Evolutionary conservation across 2,113 vertebrate genomes (phyloP), one percentile per base, ranked within the genome.

Genomic region (Isichthys henryi): DNA sequence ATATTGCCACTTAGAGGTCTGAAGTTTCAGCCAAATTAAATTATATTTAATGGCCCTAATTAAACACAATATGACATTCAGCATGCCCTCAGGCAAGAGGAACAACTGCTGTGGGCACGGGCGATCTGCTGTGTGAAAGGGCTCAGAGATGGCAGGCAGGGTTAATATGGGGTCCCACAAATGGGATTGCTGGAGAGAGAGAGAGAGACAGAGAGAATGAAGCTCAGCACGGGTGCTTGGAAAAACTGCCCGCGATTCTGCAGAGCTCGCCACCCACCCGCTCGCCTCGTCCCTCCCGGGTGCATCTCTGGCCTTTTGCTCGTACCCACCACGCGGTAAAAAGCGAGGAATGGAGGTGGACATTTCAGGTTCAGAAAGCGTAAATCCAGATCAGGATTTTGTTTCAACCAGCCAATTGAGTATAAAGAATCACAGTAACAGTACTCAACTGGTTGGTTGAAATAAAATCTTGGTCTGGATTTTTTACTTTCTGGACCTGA

Each of bases 31-130:
- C 92, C 92, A 94, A 95, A 96, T 95, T 94, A 94, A 93, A 95
- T 95, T 94, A 94, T 92, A 92, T 94, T 95, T 92, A 95, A 95
- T 95, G 94, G 94, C 89, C 91, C 92, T 94, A 94, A 95, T 95
- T 95, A 95, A 92, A 93, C 92, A 93, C 93, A 92, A 91, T 88
- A 91, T 93, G 91, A 86, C 58, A 84, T 82, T 90, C 89, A 52
- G 84, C 46, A 62, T 90, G 87, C 80, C 87, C 89, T 23, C 46
- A 56, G 58, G 89, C 88, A 84, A 49, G 52, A 90, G 87, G 49
- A 89, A 85, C 66, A 82, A 89, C 84, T 74, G 89, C 90, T 66
- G 87, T 48, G 88, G 91, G 88, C 87, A 52, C 74, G 87, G 87
- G 17, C 53, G 84, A 56, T 84, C 23, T 50, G 58, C 85, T 35